Conservation (phyloP, 2,797 vertebrate species). For the Esox lucius region DNA sequence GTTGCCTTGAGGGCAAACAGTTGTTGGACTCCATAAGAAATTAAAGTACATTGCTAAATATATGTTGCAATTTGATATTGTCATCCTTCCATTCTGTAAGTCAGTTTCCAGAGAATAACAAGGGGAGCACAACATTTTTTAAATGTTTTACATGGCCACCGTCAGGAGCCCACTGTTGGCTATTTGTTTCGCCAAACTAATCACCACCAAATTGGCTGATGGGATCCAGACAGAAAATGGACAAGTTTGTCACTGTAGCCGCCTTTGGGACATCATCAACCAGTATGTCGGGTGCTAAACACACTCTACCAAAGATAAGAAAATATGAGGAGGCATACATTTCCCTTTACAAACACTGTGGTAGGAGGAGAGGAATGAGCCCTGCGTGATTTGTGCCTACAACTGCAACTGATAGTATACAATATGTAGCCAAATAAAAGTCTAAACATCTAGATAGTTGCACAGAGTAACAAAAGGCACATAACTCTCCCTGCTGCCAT, state of each 20-base stretch:
- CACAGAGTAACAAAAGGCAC: constrained; percentile 21
- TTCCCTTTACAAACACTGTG: background rate
- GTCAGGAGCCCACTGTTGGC: too few species aligned
- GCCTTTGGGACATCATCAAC: background rate
- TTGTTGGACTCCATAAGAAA: background rate
- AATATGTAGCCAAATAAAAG: background rate
- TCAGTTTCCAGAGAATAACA: background rate
- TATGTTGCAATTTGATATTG: constrained; percentile 8
- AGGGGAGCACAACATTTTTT: too few species aligned
- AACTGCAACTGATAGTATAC: background rate
- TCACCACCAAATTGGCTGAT: background rate
- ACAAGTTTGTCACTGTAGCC: background rate
- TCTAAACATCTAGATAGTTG: background rate
- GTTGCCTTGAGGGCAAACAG: constrained; percentile 5
- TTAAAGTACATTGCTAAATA: background rate
- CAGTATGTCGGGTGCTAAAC: background rate
- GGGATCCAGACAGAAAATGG: background rate
- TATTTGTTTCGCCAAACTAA: background rate
- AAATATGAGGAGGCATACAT: background rate
- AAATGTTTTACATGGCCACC: too few species aligned
- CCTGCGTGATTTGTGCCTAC: background rate
- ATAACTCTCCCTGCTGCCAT: constrained; percentile 26
- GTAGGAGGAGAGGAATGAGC: background rate
- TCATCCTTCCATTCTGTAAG: background rate
- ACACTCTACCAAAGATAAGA: background rate